These are phyloP conservation scores for Molorchus minor DNA, from an alignment of 2,888 invertebrate species.

Conservation along the genomic window DNA sequence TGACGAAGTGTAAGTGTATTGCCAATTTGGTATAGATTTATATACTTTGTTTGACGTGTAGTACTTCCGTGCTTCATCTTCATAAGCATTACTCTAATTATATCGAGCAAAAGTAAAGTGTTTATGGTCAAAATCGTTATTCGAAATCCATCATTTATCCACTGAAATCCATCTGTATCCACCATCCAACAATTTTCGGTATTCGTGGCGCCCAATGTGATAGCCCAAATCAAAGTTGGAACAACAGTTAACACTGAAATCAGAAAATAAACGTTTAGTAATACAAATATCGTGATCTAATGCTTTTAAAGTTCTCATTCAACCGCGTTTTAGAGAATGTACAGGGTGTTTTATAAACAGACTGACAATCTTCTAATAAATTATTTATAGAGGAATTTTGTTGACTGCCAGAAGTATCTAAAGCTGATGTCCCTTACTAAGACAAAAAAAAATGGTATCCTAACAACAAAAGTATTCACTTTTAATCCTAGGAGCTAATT, in stretches of 20 bases:
- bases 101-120: constrained; percentile 69
- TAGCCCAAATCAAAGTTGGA: constrained; percentile 69
- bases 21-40: constrained; percentile 25
- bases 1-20: constrained; percentile 16
- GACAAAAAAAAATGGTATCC: no score
- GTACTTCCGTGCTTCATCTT: constrained; percentile 69
- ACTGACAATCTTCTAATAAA: no score
- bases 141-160: constrained; percentile 70
- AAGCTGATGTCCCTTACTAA: no score
- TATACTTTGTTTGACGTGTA: constrained; percentile 60
- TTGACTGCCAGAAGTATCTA: no score
- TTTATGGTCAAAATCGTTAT: constrained; percentile 69
- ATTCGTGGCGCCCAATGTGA: constrained; percentile 64
- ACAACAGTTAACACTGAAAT: constrained; percentile 61
- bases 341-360: no score
- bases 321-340: no score
- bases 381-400: no score
- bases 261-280: no score
- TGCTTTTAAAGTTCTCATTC: no score
- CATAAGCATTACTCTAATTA: constrained; percentile 71
- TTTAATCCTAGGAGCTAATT: no score
- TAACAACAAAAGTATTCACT: no score
- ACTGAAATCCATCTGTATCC: constrained; percentile 67
- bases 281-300: no score
- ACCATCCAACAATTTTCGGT: constrained; percentile 72